Conservation (phyloP, 1,140 invertebrate genomes). For the Cotesia vestalis region DNA sequence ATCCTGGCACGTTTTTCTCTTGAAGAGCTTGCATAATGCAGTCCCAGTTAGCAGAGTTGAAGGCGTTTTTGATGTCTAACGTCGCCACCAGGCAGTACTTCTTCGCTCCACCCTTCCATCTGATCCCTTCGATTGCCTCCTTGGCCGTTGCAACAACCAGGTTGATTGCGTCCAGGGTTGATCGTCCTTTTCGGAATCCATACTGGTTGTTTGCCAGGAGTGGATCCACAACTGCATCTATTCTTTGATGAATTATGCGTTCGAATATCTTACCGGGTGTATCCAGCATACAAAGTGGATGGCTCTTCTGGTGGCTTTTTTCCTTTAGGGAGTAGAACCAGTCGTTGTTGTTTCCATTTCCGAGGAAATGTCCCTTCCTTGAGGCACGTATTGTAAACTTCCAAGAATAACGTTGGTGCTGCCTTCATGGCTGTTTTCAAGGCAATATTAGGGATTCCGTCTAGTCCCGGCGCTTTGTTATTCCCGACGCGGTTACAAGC, state of each 20-base stretch:
- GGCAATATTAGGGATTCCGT: slow-evolving; percentile 41
- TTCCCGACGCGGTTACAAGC: slow-evolving; percentile 42
- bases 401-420: slow-evolving; percentile 1
- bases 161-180: slow-evolving; percentile 1
- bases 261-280: background rate
- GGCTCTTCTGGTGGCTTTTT: background rate
- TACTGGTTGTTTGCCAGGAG: background rate
- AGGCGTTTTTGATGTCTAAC: slow-evolving; percentile 37
- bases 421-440: slow-evolving; percentile 3
- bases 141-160: background rate
- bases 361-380: background rate
- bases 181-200: slow-evolving; percentile 6
- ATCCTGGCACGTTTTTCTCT: slow-evolving; percentile 1
- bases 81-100: slow-evolving; percentile 31
- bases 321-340: background rate
- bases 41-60: slow-evolving; percentile 34
- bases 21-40: slow-evolving; percentile 16
- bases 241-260: background rate
- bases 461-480: slow-evolving; percentile 49
- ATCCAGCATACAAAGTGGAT: background rate
- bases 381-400: background rate
- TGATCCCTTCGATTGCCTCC: background rate
- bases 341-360: background rate
- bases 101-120: slow-evolving; percentile 13
- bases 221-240: background rate